These are phyloP conservation scores for Ectemnius lituratus DNA, from an alignment of 2,888 invertebrate species.

Conservation along the genomic window DNA sequence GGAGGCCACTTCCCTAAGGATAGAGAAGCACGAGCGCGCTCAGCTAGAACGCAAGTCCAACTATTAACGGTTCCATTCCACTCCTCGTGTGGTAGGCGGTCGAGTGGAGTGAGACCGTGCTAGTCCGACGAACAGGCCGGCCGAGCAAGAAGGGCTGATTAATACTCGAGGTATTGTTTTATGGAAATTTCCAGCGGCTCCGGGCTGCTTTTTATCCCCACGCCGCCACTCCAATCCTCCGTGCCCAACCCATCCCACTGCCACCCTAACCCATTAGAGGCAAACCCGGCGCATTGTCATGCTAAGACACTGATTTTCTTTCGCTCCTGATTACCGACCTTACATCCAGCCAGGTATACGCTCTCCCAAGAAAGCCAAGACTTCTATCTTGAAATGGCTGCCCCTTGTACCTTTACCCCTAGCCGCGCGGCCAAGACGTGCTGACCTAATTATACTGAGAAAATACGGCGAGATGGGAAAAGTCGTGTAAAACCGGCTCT, in stretches of 20 bases:
- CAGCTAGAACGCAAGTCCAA: conserved; percentile 27
- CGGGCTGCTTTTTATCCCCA: conserved; percentile 57
- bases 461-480: neutral
- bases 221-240: neutral
- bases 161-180: conserved; percentile 70
- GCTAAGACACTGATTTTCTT: conserved; percentile 64
- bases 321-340: conserved; percentile 54
- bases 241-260: neutral
- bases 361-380: conserved; percentile 20
- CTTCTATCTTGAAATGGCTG: conserved; percentile 26
- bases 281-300: conserved; percentile 60
- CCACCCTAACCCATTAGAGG: conserved; percentile 56
- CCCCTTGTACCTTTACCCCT: conserved; percentile 16
- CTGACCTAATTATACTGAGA: neutral
- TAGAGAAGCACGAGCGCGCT: neutral
- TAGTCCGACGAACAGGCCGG: conserved; percentile 43
- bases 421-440: conserved; percentile 26
- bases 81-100: conserved; percentile 11
- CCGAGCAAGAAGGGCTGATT: conserved; percentile 67
- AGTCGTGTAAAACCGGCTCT: too few species aligned
- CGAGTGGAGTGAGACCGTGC: neutral
- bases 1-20: conserved; percentile 7
- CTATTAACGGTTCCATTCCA: conserved; percentile 41
- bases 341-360: conserved; percentile 36
- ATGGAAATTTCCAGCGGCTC: conserved; percentile 64